Conservation (phyloP, 1,140 invertebrate genomes). For the Nebria ingens region DNA sequence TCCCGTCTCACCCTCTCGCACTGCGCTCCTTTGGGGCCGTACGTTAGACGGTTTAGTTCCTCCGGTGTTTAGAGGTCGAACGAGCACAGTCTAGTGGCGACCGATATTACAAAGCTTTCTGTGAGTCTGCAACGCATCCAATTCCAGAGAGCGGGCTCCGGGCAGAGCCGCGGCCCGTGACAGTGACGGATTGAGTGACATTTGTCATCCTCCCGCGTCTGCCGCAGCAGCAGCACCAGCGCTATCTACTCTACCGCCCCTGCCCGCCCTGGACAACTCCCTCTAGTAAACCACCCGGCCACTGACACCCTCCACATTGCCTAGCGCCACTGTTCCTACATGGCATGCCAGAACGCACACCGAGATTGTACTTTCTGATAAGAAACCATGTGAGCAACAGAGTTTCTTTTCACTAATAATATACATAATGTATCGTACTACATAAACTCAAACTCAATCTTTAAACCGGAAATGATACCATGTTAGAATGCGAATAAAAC, state of each 20-base stretch:
- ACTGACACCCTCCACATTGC: slow-evolving; percentile 5
- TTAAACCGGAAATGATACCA: too few relatives aligned
- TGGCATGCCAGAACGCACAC: background rate
- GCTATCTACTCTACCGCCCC: slow-evolving; percentile 26
- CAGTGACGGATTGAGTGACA: slow-evolving; percentile 36
- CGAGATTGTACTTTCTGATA: slow-evolving; percentile 1
- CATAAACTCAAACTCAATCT: too few relatives aligned
- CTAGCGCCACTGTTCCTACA: background rate
- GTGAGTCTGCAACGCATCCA: slow-evolving; percentile 37
- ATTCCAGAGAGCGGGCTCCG: slow-evolving; percentile 31
- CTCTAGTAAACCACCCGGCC: slow-evolving; percentile 12
- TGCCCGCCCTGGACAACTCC: slow-evolving; percentile 12
- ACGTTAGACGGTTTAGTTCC: slow-evolving; percentile 26
- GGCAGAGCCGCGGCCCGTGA: slow-evolving; percentile 24
- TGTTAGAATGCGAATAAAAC: too few relatives aligned
- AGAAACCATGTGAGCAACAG: too few relatives aligned
- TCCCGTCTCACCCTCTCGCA: slow-evolving; percentile 19
- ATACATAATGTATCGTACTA: too few relatives aligned
- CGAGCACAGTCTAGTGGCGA: slow-evolving; percentile 25
- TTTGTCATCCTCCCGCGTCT: slow-evolving; percentile 36
- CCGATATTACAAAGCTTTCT: slow-evolving; percentile 37
- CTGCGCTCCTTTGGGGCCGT: slow-evolving; percentile 23
- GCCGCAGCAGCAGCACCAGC: slow-evolving; percentile 22
- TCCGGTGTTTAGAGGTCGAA: background rate
- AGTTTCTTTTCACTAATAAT: too few relatives aligned